These are phyloP conservation scores for Ricordea florida DNA, from an alignment of 92 coral and sea anemone species.

Conservation along the genomic window DNA sequence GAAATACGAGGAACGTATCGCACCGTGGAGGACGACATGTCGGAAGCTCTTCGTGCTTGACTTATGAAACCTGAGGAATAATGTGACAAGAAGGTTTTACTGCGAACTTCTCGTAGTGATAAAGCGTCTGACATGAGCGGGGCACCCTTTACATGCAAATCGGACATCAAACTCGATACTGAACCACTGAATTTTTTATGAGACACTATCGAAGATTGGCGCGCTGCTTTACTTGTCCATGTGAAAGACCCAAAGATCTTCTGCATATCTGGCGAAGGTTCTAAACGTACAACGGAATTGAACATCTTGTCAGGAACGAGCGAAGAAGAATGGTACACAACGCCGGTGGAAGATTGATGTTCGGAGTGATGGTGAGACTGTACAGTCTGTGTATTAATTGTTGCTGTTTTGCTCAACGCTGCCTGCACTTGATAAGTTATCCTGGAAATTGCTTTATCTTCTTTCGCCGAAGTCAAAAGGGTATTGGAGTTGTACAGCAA, in stretches of 20 bases:
- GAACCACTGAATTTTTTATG: conserved; percentile 34
- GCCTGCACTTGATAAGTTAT: background rate
- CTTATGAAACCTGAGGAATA: conserved; percentile 11
- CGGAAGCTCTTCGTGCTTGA: background rate
- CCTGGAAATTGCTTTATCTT: background rate
- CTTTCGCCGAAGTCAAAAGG: too few relatives aligned
- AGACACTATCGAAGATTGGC: conserved; percentile 6
- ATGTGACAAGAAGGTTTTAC: conserved; percentile 25
- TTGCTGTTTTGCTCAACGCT: background rate
- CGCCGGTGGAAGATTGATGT: background rate
- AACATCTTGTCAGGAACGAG: background rate
- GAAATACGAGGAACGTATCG: background rate
- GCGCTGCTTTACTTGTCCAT: background rate
- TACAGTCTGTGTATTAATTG: background rate
- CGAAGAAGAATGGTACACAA: too few relatives aligned
- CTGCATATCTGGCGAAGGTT: background rate
- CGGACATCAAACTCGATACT: background rate
- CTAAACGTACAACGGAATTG: background rate
- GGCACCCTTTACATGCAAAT: background rate
- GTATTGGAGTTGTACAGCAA: background rate
- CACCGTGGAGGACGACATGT: background rate
- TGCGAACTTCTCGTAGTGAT: background rate
- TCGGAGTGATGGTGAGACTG: too few relatives aligned
- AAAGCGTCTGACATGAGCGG: background rate
- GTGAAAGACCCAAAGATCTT: background rate